phyloP scores from a whole-genome alignment of 2,113 vertebrate genomes.

The Platysternon megacephalum region DNA sequence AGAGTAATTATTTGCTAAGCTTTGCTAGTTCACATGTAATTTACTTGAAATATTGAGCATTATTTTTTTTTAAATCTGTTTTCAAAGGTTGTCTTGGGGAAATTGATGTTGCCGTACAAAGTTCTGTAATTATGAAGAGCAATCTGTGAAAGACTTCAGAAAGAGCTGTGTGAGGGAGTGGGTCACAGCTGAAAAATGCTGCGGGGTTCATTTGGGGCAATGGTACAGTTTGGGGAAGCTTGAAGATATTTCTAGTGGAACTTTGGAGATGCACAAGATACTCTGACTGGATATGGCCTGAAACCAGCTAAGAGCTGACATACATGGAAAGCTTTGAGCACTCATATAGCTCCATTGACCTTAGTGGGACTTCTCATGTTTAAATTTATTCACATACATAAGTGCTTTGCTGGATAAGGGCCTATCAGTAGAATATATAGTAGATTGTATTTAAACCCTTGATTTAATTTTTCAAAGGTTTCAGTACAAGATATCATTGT shows the following conservation, averaged over 20 bases:
- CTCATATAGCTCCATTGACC: background rate
- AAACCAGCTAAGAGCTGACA: background rate
- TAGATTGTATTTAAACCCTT: background rate
- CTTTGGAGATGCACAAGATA: background rate
- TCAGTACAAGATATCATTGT: background rate
- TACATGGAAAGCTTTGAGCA: background rate
- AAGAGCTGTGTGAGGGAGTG: background rate
- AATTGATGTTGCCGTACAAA: background rate
- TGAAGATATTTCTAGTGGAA: background rate
- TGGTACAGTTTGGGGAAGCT: background rate
- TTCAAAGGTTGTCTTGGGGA: background rate
- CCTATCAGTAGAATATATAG: background rate
- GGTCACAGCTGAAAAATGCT: background rate
- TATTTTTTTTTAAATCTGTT: background rate
- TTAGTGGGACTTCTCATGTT: background rate
- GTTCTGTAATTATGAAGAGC: background rate
- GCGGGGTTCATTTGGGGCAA: background rate
- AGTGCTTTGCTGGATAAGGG: background rate
- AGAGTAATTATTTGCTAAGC: background rate
- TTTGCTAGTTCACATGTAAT: background rate
- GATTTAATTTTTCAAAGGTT: conserved; percentile 16
- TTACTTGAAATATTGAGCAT: background rate
- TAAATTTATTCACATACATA: background rate
- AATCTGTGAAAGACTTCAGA: background rate
- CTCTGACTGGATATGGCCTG: background rate